Percentiles rank a stretch among this genome's conserved stretches.
Evolutionary conservation across 2,113 vertebrate species (phyloP).

Genomic region (Datnioides undecimradiatus): DNA sequence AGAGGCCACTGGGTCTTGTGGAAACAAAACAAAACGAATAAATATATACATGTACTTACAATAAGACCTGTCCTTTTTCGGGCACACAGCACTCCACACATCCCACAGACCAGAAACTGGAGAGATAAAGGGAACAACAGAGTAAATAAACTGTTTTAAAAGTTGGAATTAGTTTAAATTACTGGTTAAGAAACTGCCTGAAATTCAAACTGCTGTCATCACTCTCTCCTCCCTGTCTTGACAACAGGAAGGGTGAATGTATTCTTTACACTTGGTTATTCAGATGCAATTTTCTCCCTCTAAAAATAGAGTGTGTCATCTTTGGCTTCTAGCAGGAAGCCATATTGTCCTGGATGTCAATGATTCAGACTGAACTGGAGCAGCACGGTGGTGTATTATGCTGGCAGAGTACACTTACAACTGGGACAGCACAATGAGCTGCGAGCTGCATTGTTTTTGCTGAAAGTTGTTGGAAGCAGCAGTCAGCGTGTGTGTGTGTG

Average conservation of each 20-base stretch:
- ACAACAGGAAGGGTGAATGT: conserved; percentile 26
- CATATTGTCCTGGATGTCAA: conserved; percentile 40
- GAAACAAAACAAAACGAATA: background rate
- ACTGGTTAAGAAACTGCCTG: background rate
- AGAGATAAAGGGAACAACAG: conserved; percentile 58
- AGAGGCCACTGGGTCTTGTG: background rate
- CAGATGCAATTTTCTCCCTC: conserved; percentile 33
- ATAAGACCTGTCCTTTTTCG: conserved; percentile 97
- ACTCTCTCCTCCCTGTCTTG: background rate
- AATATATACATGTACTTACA: conserved; percentile 86
- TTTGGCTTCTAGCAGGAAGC: conserved; percentile 4
- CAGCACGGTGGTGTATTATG: conserved; percentile 1
- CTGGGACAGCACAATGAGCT: background rate
- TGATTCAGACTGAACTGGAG: conserved; percentile 33
- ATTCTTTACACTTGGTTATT: conserved; percentile 15
- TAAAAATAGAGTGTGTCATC: conserved; percentile 37
- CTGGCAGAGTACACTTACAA: conserved; percentile 7
- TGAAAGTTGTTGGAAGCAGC: conserved; percentile 3
- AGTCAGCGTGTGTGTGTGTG: conserved; percentile 15
- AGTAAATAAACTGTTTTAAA: conserved; percentile 15
- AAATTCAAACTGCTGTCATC: background rate
- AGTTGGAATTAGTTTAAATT: conserved; percentile 8
- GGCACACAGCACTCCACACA: conserved; percentile 96
- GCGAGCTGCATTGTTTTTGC: conserved; percentile 11
- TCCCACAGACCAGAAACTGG: conserved; percentile 96